phyloP scores from a whole-genome alignment of 2,113 vertebrate species.

The Hepsetus odoe region DNA sequence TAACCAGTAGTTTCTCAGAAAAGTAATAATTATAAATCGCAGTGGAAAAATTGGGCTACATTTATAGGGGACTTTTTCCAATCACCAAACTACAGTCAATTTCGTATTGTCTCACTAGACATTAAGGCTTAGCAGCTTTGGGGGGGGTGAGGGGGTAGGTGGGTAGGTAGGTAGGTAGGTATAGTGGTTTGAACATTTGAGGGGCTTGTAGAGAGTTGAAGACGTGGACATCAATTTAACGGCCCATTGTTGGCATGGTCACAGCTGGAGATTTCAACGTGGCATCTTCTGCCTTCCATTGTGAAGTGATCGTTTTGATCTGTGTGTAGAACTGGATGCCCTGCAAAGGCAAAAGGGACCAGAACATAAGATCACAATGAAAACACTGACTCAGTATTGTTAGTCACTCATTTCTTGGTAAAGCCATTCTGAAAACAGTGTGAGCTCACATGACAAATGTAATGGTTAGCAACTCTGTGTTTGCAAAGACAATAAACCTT shows the following conservation, averaged over 20 bases:
- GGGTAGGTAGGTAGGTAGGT: too few relatives aligned
- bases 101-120: conserved; percentile 13
- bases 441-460: conserved; percentile 44
- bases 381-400: conserved; percentile 39
- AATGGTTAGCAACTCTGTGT: conserved; percentile 31
- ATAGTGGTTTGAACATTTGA: neutral
- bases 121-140: neutral
- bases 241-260: conserved; percentile 97
- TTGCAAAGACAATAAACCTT: conserved; percentile 30
- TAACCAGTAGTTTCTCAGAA: too few relatives aligned
- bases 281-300: conserved; percentile 97
- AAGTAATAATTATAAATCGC: too few relatives aligned
- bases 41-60: neutral
- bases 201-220: neutral
- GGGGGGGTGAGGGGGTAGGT: neutral
- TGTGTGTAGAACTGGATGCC: conserved; percentile 97
- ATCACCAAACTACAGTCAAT: neutral
- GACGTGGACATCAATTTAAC: conserved; percentile 66
- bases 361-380: conserved; percentile 21
- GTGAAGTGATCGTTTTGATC: conserved; percentile 93
- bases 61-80: neutral
- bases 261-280: conserved; percentile 86
- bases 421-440: conserved; percentile 20
- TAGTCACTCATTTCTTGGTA: conserved; percentile 29
- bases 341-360: conserved; percentile 68